These are phyloP conservation scores for Pterobdella sp. DNA, from an alignment of 2,888 invertebrate species.

Conservation along the genomic window DNA sequence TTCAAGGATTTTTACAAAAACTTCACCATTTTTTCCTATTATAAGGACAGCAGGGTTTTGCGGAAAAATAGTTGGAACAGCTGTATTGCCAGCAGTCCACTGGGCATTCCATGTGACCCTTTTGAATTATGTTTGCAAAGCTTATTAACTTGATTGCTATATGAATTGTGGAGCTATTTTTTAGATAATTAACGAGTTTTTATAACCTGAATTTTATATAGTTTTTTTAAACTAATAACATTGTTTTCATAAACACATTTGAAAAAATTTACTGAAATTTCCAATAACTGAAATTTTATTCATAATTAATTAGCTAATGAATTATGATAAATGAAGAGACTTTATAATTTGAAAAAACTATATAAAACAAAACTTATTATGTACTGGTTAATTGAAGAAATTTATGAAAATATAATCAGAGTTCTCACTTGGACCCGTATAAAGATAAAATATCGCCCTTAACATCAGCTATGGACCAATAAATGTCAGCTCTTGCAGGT, in stretches of 20 bases:
- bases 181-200: too few species aligned
- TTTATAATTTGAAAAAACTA: neutral
- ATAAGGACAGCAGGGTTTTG: conserved; percentile 5
- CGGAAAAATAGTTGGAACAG: neutral
- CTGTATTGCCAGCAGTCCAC: neutral
- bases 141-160: too few species aligned
- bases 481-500: conserved; percentile 20
- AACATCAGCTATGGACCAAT: conserved; percentile 31
- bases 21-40: neutral
- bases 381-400: neutral
- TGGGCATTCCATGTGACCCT: neutral
- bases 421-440: conserved; percentile 32
- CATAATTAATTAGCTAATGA: neutral
- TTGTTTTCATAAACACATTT: neutral
- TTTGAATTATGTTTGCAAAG: too few species aligned
- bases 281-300: neutral
- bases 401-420: neutral
- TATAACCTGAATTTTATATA: too few species aligned
- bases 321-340: neutral
- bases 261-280: neutral
- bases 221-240: neutral
- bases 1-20: neutral
- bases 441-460: conserved; percentile 36
- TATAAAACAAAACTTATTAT: neutral
- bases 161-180: too few species aligned